Base-by-base conservation (phyloP, 2,888 invertebrate species). In the Phaedon cochleariae region DNA sequence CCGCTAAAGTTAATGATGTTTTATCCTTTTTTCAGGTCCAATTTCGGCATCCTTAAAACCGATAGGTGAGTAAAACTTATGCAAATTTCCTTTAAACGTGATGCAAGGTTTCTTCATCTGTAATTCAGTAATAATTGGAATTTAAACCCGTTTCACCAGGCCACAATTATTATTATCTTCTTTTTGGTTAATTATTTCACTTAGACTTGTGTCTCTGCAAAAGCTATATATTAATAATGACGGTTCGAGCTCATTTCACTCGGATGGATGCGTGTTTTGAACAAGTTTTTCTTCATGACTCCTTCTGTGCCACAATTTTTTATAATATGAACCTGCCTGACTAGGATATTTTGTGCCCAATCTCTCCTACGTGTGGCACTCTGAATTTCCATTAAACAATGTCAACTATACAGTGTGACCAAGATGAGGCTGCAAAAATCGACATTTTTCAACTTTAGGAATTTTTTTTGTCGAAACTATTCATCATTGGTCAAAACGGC, bases 141-240 rank as follows among this genome's bases (percentile, higher is more conserved):
- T 10, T 15, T 15, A 15, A 41, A 41, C 41, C 41, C 2, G 41
- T 41, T 41, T 15, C 57, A 45, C 45, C 18, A 15, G 17, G 17
- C n/a, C 22, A 6, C 26, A 55, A 31, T 64, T 61, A 52, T 46
- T 51, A 62, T 54, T 54, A 45, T 29, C 21, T 53, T 62, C 62
- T 62, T 59, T 49, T 18, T 34, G 51, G 20, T 62, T 59, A 41
- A 45, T 59, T 59, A 65, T 58, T 65, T 62, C 65, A 21, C 31
- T 59, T 26, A 57, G 9, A 55, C 41, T 57, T 45, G 60, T 65
- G 59, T 59, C 59, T 64, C 26, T 26, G 59, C 10, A 55, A 60
- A 55, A 60, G 57, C 41, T 66, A 62, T 60, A 67, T 64, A 55
- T 55, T 53, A 54, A 57, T 66, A 69, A 69, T 64, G 62, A 67